Evolutionary conservation across 30 jellyfish, hydroid and myxozoan species (phyloP), one percentile per base, ranked within the genome.

Genomic region (Nemopilema nomurai): DNA sequence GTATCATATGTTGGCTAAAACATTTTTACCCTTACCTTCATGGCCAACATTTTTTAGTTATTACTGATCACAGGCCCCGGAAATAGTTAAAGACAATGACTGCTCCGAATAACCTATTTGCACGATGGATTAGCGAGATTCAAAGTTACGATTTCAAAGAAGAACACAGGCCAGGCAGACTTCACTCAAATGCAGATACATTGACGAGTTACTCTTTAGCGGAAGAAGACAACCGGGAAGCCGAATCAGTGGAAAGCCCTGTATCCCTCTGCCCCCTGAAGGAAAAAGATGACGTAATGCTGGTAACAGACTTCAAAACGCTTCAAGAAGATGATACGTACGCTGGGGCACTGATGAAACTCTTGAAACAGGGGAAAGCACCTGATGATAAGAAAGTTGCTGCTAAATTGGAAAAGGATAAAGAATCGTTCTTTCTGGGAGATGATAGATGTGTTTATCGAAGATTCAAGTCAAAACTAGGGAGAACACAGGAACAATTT

Each of bases 41-140:
- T 72, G 88, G 89, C 49, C 29, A 79, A 28, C 91, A 80, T 79
- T 80, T 88, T n/a, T 71, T 88, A 0, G 69, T 80, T 23, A 74
- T 72, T 6, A 80, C 92, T 1, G 89, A 71, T 31, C 91, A 80
- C 52, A 27, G 90, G 20, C 96, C 96, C 22, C 73, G 52, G 79
- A 87, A 67, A 28, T 87, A 57, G 91, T 62, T 87, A 19, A 78
- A 87, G 70, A 87, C 96, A 0, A 79, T 79, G 78, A 63, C 70
- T 29, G 88, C 83, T 18, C 88, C 85, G 26, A 80, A 80, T 75
- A 87, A 87, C 49, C 82, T 78, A n/a, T 86, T 86, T 71, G 87
- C 91, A 8, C 79, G 91, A 18, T 87, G 96, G 96, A 71, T 71
- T 51, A 77, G 89, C 62, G 90, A 76, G 75, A 77, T 86, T 6